Conservation (phyloP, 2,797 vertebrate species). For the Anabas testudineus region DNA sequence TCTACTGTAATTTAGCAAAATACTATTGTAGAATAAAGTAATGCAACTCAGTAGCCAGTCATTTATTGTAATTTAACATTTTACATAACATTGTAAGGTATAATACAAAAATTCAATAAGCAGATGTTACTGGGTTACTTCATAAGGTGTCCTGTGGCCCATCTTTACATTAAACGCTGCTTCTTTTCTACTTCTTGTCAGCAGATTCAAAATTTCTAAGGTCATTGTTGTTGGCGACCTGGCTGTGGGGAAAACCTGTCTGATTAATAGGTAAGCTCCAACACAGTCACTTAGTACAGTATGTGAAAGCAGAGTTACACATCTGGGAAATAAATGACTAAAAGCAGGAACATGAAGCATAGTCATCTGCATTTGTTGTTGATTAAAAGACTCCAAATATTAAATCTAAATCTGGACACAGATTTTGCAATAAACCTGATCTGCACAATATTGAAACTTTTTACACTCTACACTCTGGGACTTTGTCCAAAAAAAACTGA, state of each 20-base stretch:
- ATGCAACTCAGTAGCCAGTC: too few species aligned
- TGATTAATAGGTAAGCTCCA: constrained; percentile 92
- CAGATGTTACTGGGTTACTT: background rate
- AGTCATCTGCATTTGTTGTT: background rate
- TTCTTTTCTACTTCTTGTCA: constrained; percentile 12
- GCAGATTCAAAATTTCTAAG: constrained; percentile 97
- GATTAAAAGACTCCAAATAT: too few species aligned
- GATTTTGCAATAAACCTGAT: too few species aligned
- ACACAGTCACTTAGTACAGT: background rate
- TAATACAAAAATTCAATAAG: too few species aligned
- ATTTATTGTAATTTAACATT: too few species aligned
- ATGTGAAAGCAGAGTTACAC: background rate
- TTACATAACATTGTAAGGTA: too few species aligned
- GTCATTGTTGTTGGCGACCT: constrained; percentile 97
- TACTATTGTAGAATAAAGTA: too few species aligned
- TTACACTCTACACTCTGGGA: too few species aligned
- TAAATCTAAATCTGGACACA: background rate
- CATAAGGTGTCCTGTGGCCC: background rate
- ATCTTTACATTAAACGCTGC: background rate
- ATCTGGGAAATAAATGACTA: constrained; percentile 41
- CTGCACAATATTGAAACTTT: too few species aligned
- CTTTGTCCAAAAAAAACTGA: too few species aligned
- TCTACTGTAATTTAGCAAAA: too few species aligned
- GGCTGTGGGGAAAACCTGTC: constrained; percentile 95
- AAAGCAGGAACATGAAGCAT: background rate